Evolutionary conservation across 1,140 invertebrate species (phyloP).

Genomic region (Drosophila aff.): DNA sequence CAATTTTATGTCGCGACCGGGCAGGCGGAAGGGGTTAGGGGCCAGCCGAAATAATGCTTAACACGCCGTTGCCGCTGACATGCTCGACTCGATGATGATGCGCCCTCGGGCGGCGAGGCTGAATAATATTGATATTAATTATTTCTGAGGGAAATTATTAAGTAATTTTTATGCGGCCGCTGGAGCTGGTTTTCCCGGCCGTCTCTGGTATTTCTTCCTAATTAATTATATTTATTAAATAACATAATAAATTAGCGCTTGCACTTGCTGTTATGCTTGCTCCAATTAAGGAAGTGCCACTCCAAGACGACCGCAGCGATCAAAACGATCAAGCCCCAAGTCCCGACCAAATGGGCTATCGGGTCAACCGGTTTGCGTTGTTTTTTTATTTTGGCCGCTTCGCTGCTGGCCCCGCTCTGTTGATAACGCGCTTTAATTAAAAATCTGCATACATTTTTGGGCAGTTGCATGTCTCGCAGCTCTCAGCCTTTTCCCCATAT

Average conservation of each 20-base stretch:
- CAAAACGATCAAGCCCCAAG: slow-evolving; percentile 53
- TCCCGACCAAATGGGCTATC: slow-evolving; percentile 74
- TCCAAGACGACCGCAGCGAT: slow-evolving; percentile 56
- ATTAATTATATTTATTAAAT: slow-evolving; percentile 80
- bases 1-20: slow-evolving; percentile 71
- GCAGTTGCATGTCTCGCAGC: slow-evolving; percentile 51
- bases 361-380: slow-evolving; percentile 67
- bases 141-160: slow-evolving; percentile 83
- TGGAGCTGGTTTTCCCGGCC: slow-evolving; percentile 20
- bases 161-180: slow-evolving; percentile 72
- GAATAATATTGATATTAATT: slow-evolving; percentile 83
- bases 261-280: slow-evolving; percentile 77
- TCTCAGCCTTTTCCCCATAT: slow-evolving; percentile 27
- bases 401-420: slow-evolving; percentile 37
- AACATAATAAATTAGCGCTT: slow-evolving; percentile 80
- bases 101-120: slow-evolving; percentile 36
- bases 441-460: slow-evolving; percentile 82
- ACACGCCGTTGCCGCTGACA: slow-evolving; percentile 53
- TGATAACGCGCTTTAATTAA: slow-evolving; percentile 80
- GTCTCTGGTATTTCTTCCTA: slow-evolving; percentile 21
- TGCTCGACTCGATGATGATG: slow-evolving; percentile 47
- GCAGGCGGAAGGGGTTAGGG: slow-evolving; percentile 50
- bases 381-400: slow-evolving; percentile 36
- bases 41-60: slow-evolving; percentile 63
- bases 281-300: slow-evolving; percentile 82